Conservation (phyloP, 2,888 invertebrate species). For the Lepidonotus clava region DNA sequence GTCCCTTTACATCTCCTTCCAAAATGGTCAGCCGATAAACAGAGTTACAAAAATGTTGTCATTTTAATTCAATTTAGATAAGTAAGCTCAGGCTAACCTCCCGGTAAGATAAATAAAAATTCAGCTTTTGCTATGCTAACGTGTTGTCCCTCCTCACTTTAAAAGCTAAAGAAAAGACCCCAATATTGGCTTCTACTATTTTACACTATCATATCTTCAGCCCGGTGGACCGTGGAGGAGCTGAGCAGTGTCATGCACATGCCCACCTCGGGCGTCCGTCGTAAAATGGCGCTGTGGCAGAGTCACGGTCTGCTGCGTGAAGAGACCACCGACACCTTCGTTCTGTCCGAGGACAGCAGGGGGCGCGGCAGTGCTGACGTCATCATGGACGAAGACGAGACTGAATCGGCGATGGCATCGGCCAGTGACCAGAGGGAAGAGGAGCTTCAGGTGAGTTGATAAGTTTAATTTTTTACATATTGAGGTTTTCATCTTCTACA, state of each 20-base stretch:
- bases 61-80: too few species aligned
- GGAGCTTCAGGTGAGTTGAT: slow-evolving; percentile 86
- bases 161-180: too few species aligned
- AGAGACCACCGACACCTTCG: slow-evolving; percentile 87
- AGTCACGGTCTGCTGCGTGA: slow-evolving; percentile 93
- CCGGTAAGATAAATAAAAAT: too few species aligned
- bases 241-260: slow-evolving; percentile 92
- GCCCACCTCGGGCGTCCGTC: slow-evolving; percentile 90
- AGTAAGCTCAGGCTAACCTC: too few species aligned
- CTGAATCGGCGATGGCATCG: slow-evolving; percentile 96
- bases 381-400: slow-evolving; percentile 91
- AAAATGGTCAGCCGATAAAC: too few species aligned
- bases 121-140: too few species aligned
- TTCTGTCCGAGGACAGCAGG: slow-evolving; percentile 80
- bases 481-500: neutral
- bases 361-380: slow-evolving; percentile 62
- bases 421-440: slow-evolving; percentile 96
- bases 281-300: slow-evolving; percentile 96
- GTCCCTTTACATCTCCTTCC: too few species aligned
- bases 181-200: too few species aligned
- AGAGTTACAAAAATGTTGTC: too few species aligned
- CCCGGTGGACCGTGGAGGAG: slow-evolving; percentile 92
- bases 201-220: too few species aligned
- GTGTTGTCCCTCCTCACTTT: too few species aligned
- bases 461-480: neutral